Evolutionary conservation across 2,113 vertebrate species (phyloP).

Genomic region (Leptosomus discolor): DNA sequence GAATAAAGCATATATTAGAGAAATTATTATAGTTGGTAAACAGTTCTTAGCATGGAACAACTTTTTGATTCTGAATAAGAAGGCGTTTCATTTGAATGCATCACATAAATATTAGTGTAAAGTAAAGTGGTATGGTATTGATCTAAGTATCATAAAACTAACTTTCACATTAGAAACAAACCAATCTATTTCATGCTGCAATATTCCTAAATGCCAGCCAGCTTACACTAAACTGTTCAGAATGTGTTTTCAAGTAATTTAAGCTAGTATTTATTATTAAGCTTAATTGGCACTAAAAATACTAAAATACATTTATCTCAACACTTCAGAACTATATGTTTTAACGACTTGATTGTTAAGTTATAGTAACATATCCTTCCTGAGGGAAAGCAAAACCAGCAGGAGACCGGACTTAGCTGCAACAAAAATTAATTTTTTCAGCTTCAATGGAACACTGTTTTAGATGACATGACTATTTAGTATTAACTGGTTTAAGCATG

Average conservation of each 20-base stretch:
- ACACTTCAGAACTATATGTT: neutral
- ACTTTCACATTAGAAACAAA: neutral
- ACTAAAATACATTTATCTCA: neutral
- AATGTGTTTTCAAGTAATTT: neutral
- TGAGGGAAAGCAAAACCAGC: constrained; percentile 16
- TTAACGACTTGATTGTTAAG: neutral
- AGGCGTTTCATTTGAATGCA: neutral
- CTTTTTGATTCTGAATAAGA: neutral
- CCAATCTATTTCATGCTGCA: neutral
- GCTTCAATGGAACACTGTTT: constrained; percentile 42
- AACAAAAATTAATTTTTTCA: constrained; percentile 69
- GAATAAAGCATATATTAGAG: neutral
- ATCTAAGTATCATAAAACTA: neutral
- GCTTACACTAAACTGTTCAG: neutral
- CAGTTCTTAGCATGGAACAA: neutral
- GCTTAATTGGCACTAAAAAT: neutral
- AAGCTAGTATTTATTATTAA: neutral
- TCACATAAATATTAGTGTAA: neutral
- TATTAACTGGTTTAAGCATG: constrained; percentile 50
- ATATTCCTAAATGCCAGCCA: neutral
- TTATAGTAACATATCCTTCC: neutral
- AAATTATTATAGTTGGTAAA: neutral
- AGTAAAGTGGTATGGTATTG: neutral
- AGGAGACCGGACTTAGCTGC: neutral
- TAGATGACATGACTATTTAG: constrained; percentile 56